Evolutionary conservation across 35 echinoderm and acorn worm species (phyloP), one percentile per base, ranked within the genome.

Genomic region (Hemicentrotus pulcherrimus): DNA sequence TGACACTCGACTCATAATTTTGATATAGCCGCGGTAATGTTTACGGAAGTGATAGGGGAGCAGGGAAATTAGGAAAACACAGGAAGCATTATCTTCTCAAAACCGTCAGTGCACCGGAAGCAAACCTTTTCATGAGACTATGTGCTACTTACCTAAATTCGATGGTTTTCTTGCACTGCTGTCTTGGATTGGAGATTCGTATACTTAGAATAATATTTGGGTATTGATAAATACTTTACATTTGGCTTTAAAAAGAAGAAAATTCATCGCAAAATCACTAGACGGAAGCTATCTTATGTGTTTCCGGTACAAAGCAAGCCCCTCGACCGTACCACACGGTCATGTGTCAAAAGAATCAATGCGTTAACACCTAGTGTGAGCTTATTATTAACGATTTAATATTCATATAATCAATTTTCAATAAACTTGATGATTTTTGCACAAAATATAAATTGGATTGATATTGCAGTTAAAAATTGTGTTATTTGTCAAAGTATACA

Each of bases 41-140:
- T 86, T 86, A 86, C 86, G 86, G 86, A 86, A 86, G 86, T 86
- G 86, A 86, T 6, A 86, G 86, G 86, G 32, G n/a, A 31, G 86
- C 86, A 86, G 86, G 86, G 86, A 86, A 86, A 33, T 31, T 33
- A 86, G 32, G 32, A 86, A 86, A 30, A 30, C 86, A 86, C 86
- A 86, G 86, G 86, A 86, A 86, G 86, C 86, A 86, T 86, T 86
- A 31, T 86, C 32, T 30, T 13, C 9, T 31, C 86, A 6, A 11
- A 9, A 13, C 28, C 86, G 28, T 33, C 28, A 31, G 28, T 86
- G 86, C 86, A 86, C 86, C 86, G 86, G 86, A 86, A 86, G 86
- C 86, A 86, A 86, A 86, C 9, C 28, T 86, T 10, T 86, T 86
- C n/a, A 1, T 22, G 32, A 86, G 6, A 33, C 4, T 31, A 86